Percentiles rank a stretch among this genome's conserved stretches.
Conservation (phyloP, 2,888 invertebrate species). For the Philereme transversata region DNA sequence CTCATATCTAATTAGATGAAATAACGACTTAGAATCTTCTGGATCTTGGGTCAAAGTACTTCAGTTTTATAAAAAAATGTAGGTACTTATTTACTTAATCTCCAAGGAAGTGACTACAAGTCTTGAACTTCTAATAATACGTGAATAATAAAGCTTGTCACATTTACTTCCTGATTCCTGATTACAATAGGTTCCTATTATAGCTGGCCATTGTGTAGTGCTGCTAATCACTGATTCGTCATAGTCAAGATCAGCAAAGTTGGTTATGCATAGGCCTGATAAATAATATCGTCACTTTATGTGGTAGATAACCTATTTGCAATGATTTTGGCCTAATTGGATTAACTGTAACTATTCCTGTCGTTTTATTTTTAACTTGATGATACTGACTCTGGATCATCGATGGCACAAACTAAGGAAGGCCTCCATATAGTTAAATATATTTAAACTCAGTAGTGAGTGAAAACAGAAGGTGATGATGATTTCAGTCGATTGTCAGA, state of each 20-base stretch:
- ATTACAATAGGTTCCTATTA: slow-evolving; percentile 9
- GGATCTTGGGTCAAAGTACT: slow-evolving; percentile 3
- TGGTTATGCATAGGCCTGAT: no score
- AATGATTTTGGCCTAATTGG: no score
- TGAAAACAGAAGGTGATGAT: no score
- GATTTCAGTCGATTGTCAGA: no score
- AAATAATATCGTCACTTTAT: no score
- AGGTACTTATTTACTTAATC: neutral
- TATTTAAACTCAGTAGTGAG: no score
- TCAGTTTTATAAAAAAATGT: slow-evolving; percentile 6
- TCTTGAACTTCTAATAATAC: slow-evolving; percentile 8
- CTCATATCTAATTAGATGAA: neutral
- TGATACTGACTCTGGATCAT: no score
- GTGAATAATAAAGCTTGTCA: slow-evolving; percentile 12
- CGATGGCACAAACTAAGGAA: no score
- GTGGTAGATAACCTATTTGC: no score
- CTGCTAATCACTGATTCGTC: slow-evolving; percentile 14
- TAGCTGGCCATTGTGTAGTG: slow-evolving; percentile 12
- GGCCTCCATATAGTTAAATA: no score
- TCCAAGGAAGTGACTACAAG: slow-evolving; percentile 9
- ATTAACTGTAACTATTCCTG: no score
- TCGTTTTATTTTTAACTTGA: no score
- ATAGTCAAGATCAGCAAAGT: neutral
- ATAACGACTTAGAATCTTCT: neutral
- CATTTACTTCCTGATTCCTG: slow-evolving; percentile 19